Evolutionary conservation across 2,797 vertebrate species (phyloP), one percentile per base, ranked within the genome.

Genomic region (Fistularia commersonii): DNA sequence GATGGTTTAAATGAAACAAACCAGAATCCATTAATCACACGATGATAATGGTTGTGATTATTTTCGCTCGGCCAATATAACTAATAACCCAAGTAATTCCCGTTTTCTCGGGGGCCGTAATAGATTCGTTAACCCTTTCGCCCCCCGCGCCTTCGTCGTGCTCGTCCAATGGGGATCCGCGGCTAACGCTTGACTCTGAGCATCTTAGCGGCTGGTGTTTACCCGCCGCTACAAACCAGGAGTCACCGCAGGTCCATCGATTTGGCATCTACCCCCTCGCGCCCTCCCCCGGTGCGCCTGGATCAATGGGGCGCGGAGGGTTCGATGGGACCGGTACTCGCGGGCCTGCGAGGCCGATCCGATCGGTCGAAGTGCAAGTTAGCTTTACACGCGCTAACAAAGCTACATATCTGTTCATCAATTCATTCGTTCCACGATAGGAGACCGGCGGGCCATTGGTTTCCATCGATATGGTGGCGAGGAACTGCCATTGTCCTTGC

Each of bases 51-150:
- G 40, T 39, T 31, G 46, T 54, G 55, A 58, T 66, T n/a, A 41
- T 54, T 56, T 43, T 32, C 11, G 1, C 45, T 57, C 61, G 52
- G 50, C 53, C 37, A 12, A 55, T 13, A 44, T 37, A 64, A 51
- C 46, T 51, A 70, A 66, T 67, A 70, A 73, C 51, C 48, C 14
- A 1, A 51, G 57, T 69, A 56, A 50, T 47, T 42, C 40, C 44
- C 54, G 43, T 54, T 57, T 64, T 75, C 57, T 54, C 34, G 15
- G 38, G 44, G 42, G 47, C 63, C 51, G 51, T 61, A 72, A 76
- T 52, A 64, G 69, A 76, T 76, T 75, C 8, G 68, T 72, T 74
- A 64, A 64, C n/a, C n/a, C n/a, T n/a, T n/a, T n/a, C n/a, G n/a
- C n/a, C n/a, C n/a, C n/a, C n/a, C n/a, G n/a, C n/a, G n/a, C n/a